Conservation (phyloP, 2,797 vertebrate genomes). For the Linurgus olivaceus region DNA sequence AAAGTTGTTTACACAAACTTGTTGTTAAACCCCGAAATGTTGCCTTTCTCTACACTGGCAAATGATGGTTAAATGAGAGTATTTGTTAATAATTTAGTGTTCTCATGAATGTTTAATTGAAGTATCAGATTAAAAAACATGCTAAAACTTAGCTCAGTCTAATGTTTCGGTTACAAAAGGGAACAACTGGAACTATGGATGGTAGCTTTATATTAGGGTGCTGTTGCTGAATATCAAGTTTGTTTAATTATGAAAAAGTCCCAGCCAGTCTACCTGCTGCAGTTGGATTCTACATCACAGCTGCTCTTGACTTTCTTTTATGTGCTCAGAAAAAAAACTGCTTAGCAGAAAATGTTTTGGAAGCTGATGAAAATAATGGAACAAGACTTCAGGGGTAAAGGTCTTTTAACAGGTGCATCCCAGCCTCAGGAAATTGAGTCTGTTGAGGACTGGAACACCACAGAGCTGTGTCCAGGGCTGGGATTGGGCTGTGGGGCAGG, state of each 20-base stretch:
- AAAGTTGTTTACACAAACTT: constrained; percentile 8
- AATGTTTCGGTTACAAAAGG: constrained; percentile 51
- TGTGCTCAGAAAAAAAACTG: neutral
- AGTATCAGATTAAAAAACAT: constrained; percentile 71
- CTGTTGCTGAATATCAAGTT: neutral
- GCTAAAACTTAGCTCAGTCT: constrained; percentile 40
- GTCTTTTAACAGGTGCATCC: neutral
- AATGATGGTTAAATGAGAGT: constrained; percentile 65
- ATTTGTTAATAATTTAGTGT: constrained; percentile 72
- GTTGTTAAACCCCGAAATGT: neutral
- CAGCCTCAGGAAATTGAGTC: neutral
- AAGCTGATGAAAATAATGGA: neutral
- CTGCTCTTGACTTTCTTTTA: neutral
- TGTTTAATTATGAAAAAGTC: neutral
- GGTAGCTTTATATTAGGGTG: neutral
- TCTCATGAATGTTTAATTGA: constrained; percentile 72
- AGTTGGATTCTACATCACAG: neutral
- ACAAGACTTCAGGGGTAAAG: neutral
- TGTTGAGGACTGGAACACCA: neutral
- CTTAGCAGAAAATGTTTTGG: neutral
- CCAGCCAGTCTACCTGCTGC: neutral
- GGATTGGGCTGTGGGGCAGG: neutral
- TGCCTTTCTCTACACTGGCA: neutral
- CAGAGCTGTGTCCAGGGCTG: neutral
- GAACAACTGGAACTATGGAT: neutral